Base-by-base conservation (phyloP, 2,888 invertebrate genomes). In the Deilephila porcellus region DNA sequence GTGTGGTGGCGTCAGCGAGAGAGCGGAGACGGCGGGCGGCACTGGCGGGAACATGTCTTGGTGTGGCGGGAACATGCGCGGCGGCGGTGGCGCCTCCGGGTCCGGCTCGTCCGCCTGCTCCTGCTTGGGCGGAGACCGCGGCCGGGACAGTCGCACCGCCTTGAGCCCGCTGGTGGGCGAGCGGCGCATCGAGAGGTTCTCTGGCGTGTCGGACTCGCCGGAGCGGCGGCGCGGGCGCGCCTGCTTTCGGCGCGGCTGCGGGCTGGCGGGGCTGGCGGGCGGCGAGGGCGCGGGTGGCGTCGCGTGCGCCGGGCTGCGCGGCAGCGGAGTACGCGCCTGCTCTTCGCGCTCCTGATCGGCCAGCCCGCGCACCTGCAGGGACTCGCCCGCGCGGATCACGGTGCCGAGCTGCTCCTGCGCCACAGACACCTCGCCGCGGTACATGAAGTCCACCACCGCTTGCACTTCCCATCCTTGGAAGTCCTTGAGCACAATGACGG, bases 371-470 rank as follows among this genome's bases (percentile, higher is more conserved):
- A 98, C 97, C 89, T 98, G 98, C 76, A 98, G 95, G 72, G 97
- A 97, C 86, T 98, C 98, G 0, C 98, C 98, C 3, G 98, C 98
- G 83, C 97, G 97, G 84, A 98, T 97, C 81, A 98, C 95, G 17
- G 97, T 97, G 74, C 97, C 96, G 37, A 98, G 95, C 78, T 98
- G 97, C 86, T 98, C 98, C 84, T 98, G 97, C 8, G 97, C 97
- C 72, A 98, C 98, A 80, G 97, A 97, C 82, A 98, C 98, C 93
- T 98, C 98, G 60, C 98, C 98, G 81, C 97, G 97, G 93, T 98
- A 98, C 98, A 98, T 98, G 87, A 98, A 98, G 92, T 98, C 98
- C 77, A 98, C 97, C 76, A 98, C 97, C 56, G 98, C 97, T 85
- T 98, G 97, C 77, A 98, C 97, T 85, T 98, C 98, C 96, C 98